Evolutionary conservation across 2,113 vertebrate genomes (phyloP), one percentile per base, ranked within the genome.

Genomic region (Rhinogobius similis): DNA sequence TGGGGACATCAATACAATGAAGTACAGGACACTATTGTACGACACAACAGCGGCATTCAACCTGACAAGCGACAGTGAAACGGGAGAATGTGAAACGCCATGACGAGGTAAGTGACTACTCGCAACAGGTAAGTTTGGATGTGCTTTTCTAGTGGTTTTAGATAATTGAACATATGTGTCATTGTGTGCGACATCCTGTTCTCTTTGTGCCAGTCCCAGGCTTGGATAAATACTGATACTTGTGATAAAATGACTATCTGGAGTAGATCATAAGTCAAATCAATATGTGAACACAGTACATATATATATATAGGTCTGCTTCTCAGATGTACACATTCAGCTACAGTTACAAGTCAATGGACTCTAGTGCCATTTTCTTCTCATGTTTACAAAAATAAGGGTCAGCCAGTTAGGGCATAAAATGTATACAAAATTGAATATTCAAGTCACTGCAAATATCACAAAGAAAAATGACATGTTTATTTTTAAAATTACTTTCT

Each of bases 51-150:
- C 65, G 36, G 58, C 21, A 27, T 2, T 1, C 21, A 41, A 26
- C 23, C 53, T 53, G 50, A 52, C 20, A n/a, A 55, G 20, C 43
- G 2, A 72, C 36, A 9, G 50, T 43, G 63, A 32, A 52, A 29
- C 43, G 18, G 74, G 72, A 82, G 80, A 64, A 84, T 76, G 63
- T 32, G 29, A 23, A 4, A 5, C 24, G 26, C 26, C 24, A n/a
- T 32, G 11, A 18, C 61, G 62, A 13, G 68, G 43, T 71, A 58
- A 62, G 50, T 78, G 77, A 62, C 18, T 12, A 36, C 58, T 74
- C 29, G 58, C 68, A 74, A 84, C 84, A 81, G 84, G 87, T 87
- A 55, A 68, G 82, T 85, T 50, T 59, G 2, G 20, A 18, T 50
- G n/a, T n/a, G 58, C 32, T 20, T 12, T 41, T 41, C 2, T 12